Percentiles rank a stretch among this genome's conserved stretches.
Evolutionary conservation across 1,140 invertebrate genomes (phyloP).

Genomic region (Musca domestica): DNA sequence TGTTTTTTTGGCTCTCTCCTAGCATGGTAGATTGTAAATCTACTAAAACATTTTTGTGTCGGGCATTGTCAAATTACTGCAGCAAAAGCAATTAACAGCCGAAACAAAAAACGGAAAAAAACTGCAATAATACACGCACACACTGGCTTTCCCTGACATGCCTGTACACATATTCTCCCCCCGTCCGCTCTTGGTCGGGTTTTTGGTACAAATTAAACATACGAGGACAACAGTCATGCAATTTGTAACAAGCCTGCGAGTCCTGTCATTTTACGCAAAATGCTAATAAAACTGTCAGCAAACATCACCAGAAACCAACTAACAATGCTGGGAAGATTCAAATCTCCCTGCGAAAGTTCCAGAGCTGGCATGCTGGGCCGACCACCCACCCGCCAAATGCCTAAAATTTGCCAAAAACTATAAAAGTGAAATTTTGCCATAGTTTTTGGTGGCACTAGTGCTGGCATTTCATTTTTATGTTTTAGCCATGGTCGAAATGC

Average conservation of each 20-base stretch:
- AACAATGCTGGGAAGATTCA: neutral
- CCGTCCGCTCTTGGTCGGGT: neutral
- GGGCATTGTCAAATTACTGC: constrained; percentile 20
- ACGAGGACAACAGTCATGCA: constrained; percentile 3
- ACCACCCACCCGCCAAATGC: neutral
- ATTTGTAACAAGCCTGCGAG: constrained; percentile 6
- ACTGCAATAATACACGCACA: neutral
- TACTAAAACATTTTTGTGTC: neutral
- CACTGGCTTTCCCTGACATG: neutral
- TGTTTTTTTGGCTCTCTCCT: too few species aligned
- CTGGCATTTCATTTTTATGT: too few species aligned
- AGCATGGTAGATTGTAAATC: too few species aligned
- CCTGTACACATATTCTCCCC: neutral
- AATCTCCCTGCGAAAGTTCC: neutral
- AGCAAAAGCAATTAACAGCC: constrained; percentile 18
- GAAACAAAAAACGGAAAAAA: neutral
- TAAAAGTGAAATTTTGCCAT: constrained; percentile 7
- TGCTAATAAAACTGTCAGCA: constrained; percentile 22
- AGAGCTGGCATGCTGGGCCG: neutral
- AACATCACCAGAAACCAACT: neutral
- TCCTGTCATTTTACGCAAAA: constrained; percentile 19
- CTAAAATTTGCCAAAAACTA: neutral
- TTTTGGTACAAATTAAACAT: constrained; percentile 13
- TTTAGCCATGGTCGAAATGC: too few species aligned
- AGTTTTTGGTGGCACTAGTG: too few species aligned